Evolutionary conservation across 2,888 invertebrate genomes (phyloP).

Genomic region (Campopleginae sp.): DNA sequence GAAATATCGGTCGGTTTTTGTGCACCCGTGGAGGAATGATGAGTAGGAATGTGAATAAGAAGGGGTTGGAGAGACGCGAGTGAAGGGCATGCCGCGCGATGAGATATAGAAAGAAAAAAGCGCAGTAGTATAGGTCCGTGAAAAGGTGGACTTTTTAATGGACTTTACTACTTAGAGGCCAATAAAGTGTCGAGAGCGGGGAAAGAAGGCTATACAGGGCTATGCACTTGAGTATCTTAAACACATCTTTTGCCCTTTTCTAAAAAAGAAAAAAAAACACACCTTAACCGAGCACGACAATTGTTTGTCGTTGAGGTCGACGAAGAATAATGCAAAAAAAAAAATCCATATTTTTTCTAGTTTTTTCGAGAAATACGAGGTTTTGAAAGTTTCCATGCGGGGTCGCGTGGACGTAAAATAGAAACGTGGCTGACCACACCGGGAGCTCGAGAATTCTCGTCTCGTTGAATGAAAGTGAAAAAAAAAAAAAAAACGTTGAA

Average conservation of each 20-base stretch:
- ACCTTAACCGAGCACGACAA: slow-evolving; percentile 36
- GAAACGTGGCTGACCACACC: not conserved
- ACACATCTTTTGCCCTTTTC: slow-evolving; percentile 52
- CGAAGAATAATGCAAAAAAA: not conserved
- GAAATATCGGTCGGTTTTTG: no score
- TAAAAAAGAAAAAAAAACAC: slow-evolving; percentile 1
- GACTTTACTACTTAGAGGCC: slow-evolving; percentile 84
- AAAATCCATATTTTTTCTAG: not conserved
- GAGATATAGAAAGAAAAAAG: slow-evolving; percentile 15
- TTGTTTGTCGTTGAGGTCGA: no score
- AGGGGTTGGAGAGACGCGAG: slow-evolving; percentile 21
- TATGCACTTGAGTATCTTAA: slow-evolving; percentile 32
- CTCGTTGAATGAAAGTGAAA: not conserved
- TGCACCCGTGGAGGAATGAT: no score
- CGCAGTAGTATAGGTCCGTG: slow-evolving; percentile 45
- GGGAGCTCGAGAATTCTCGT: not conserved
- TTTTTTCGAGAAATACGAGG: not conserved
- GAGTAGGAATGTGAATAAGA: not conserved
- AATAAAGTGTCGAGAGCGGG: slow-evolving; percentile 77
- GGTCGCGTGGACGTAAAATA: not conserved
- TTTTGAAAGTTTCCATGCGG: not conserved
- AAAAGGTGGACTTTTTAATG: slow-evolving; percentile 79
- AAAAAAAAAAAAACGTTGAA: not conserved
- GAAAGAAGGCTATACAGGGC: slow-evolving; percentile 26
- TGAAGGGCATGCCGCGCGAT: slow-evolving; percentile 28